Evolutionary conservation across 2,888 invertebrate genomes (phyloP), one percentile per base, ranked within the genome.

Genomic region (Danaus chrysippus): DNA sequence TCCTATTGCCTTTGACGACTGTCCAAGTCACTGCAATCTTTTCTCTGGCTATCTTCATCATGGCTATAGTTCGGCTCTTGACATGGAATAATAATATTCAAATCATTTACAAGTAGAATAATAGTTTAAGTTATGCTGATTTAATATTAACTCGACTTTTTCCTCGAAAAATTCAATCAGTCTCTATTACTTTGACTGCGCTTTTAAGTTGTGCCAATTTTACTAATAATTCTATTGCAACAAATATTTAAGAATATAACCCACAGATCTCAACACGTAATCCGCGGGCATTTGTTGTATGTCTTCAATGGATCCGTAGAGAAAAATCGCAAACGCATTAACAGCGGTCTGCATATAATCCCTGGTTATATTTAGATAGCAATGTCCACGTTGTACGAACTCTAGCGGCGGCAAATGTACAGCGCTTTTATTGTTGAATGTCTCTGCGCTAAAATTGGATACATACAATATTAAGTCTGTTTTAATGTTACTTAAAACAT

Each of bases 331-430:
- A 70, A 90, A 89, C 9, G 90, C 90, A 41, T 91, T 76, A 0
- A 89, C 75, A 0, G 90, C 90, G 0, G 88, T 90, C 72, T 91
- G 90, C 89, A 90, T 86, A 64, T 73, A 76, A 65, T 91, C 90
- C 1, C 64, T 67, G 0, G 81, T 86, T 10, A 82, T 43, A 11
- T 76, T 76, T 53, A 90, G 76, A 56, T 68, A 67, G 53, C 75
- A 76, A 62, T 86, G 80, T 0, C 81, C 83, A 0, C 71, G 73
- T 61, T 85, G 82, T 46, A 87, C 60, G 41, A 76, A 75, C 64
- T 82, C 81, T 1, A 68, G 1, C 42, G 73, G 63, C 0, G 85
- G 79, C 6, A 89, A 68, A 62, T 88, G 87, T 0, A 86, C 90
- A 1, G 74, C 74, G 1, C 72, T 73, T 52, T 75, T 81, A 59